Base-by-base conservation (phyloP, 2,113 vertebrate genomes). In the Eupsittula cactorum region DNA sequence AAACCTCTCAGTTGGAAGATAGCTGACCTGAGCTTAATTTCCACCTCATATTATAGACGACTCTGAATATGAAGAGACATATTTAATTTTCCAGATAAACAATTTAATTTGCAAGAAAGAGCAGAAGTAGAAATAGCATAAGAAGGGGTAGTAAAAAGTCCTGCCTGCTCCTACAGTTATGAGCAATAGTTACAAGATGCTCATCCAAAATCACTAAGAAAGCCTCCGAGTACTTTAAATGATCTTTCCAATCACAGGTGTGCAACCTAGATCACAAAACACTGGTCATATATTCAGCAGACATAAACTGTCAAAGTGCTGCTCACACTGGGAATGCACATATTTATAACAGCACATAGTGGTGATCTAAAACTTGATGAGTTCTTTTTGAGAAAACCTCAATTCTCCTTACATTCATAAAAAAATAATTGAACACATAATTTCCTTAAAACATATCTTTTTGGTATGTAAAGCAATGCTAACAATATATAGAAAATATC, bases 321-420 rank as follows among this genome's bases (percentile, higher is more conserved):
- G 5, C 25, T 80, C 13, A 6, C 6, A 2, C 6, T 4, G 7
- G 7, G 8, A 3, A 83, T 81, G 41, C 4, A 39, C 4, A 10
- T 64, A 41, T 62, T 77, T 94, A 6, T 11, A 86, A 35, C 12
- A 62, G 11, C 24, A 16, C 13, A 9, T 3, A 74, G 11, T n/a
- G 9, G 2, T 49, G 10, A 2, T 65, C 39, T 76, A 70, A 65
- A 86, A 41, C 0, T 1, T 83, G 37, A 41, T 8, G 80, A 57
- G 20, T 11, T 16, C 4, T 86, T 88, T 75, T 65, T 31, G n/a
- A 77, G 13, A 65, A 90, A 39, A 76, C 44, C 2, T 76, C 17
- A 2, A 1, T 42, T 82, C 85, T 9, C 4, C 2, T 52, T 5
- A 37, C 24, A 46, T n/a, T 62, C 33, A 37, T 37, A 31, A 49